phyloP scores from a whole-genome alignment of 2,797 vertebrate genomes.

The Danio kyathit region DNA sequence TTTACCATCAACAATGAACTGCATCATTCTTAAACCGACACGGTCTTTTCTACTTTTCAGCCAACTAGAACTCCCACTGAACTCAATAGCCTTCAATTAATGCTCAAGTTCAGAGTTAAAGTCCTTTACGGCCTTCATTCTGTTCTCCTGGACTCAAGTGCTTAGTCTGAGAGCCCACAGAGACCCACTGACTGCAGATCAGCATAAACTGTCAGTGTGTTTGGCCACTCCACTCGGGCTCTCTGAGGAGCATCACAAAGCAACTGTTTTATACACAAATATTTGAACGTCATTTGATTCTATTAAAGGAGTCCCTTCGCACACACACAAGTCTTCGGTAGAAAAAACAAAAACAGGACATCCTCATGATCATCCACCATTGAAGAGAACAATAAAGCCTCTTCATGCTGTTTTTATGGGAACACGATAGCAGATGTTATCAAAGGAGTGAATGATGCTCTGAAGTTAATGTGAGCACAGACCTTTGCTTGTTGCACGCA shows the following conservation, averaged over 20 bases:
- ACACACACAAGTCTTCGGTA: slow-evolving; percentile 1
- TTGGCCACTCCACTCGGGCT: slow-evolving; percentile 29
- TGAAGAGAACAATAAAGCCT: slow-evolving; percentile 28
- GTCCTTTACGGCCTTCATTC: slow-evolving; percentile 4
- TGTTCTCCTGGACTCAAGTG: background rate
- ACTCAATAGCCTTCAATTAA: background rate
- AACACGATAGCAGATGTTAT: slow-evolving; percentile 16
- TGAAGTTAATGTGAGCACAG: background rate
- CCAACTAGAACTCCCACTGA: background rate
- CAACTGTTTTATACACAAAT: slow-evolving; percentile 2
- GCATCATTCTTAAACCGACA: background rate
- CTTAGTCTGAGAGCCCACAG: background rate
- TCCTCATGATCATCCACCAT: slow-evolving; percentile 24
- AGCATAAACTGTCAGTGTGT: slow-evolving; percentile 43
- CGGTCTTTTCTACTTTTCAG: background rate
- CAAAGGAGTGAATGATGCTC: slow-evolving; percentile 16
- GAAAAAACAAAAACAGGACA: background rate
- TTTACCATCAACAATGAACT: background rate
- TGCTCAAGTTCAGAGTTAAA: background rate
- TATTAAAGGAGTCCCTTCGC: slow-evolving; percentile 16
- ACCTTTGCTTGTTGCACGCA: background rate
- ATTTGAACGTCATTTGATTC: slow-evolving; percentile 19
- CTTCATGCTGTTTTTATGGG: slow-evolving; percentile 25
- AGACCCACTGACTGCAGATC: slow-evolving; percentile 40
- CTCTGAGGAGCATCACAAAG: slow-evolving; percentile 31